Conservation (phyloP, 35 echinoderm and acorn worm species). For the Hemicentrotus pulcherrimus region DNA sequence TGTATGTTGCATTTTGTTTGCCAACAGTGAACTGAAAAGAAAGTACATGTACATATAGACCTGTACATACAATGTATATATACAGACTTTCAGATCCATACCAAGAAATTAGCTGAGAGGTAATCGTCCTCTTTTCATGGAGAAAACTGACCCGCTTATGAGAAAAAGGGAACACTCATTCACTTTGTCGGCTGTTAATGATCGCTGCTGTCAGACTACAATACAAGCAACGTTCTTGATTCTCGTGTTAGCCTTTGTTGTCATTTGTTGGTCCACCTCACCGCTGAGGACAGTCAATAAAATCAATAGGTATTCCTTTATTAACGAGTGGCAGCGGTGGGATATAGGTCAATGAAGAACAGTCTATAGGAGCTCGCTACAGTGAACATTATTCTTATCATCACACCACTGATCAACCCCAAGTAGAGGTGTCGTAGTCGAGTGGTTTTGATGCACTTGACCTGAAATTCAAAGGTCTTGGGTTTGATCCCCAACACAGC, state of each 20-base stretch:
- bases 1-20: background rate
- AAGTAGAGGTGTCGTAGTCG: too few relatives aligned
- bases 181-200: background rate
- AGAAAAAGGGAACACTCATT: background rate
- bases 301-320: constrained; percentile 13
- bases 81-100: background rate
- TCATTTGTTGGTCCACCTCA: background rate
- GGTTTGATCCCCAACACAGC: too few relatives aligned
- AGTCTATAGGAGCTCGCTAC: background rate
- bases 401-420: too few relatives aligned
- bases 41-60: background rate
- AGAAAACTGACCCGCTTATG: background rate
- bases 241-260: background rate
- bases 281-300: constrained; percentile 4
- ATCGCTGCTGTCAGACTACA: background rate
- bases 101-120: background rate
- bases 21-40: background rate
- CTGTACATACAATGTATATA: too few relatives aligned
- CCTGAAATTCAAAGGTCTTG: too few relatives aligned
- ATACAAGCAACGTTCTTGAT: constrained; percentile 1
- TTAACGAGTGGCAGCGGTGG: background rate
- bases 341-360: background rate
- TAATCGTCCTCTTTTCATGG: background rate
- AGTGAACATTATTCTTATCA: too few relatives aligned
- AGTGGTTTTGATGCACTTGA: too few relatives aligned